Evolutionary conservation across 2,888 invertebrate genomes (phyloP), one percentile per base, ranked within the genome.

Genomic region (Philhelius pedissequus): DNA sequence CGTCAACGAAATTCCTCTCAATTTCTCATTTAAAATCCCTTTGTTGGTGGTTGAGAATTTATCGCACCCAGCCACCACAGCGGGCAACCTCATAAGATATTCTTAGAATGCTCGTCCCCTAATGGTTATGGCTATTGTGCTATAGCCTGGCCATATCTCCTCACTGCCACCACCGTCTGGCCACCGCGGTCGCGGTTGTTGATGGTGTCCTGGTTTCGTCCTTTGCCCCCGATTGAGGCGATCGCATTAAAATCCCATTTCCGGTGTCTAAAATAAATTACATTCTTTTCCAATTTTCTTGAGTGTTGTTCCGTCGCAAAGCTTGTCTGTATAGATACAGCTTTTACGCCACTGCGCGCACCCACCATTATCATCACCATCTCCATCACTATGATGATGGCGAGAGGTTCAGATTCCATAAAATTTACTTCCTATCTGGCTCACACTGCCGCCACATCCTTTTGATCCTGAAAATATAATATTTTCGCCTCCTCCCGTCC

Each of bases 241-340:
- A 71, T 77, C 71, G 84, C 84, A 84, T 84, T 80, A 84, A 84
- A 84, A 80, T 68, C 84, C 80, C 84, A 84, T 84, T 84, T 84
- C 80, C 80, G 75, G 80, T 80, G 75, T 71, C 75, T 30, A 68
- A 84, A 80, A 80, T 84, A 84, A 84, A 80, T 84, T 84, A 68
- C 75, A 73, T 84, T 84, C 71, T 71, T 75, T 84, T 80, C 80
- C 80, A 84, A 84, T 84, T 84, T 84, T 76, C 84, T 84, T 84
- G 70, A 84, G 84, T 84, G 75, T 50, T 68, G 50, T 76, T 70
- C 75, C 75, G 60, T 74, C 32, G 62, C 54, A 58, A 18, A 7
- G 43, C 27, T 62, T 43, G 43, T 7, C 18, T 50, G n/a, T n/a
- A 30, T 60, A 6, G 20, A 15, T 54, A 66, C 5, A 25, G 15